phyloP scores from a whole-genome alignment of 2,113 vertebrate species.

The Panthera tigris region DNA sequence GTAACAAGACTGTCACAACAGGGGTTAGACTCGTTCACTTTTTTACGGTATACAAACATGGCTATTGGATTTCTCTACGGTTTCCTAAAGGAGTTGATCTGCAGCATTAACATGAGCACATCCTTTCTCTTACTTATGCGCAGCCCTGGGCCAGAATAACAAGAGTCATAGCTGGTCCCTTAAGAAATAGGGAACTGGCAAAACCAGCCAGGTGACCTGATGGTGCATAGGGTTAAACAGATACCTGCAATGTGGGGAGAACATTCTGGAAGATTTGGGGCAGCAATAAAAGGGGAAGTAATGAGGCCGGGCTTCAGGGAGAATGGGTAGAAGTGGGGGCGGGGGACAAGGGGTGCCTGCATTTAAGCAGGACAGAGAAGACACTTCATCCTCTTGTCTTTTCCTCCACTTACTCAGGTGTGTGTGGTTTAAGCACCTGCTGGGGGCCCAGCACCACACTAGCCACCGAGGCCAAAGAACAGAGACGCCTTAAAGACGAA shows the following conservation, averaged over 20 bases:
- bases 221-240: neutral
- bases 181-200: neutral
- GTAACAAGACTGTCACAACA: accelerated
- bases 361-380: neutral
- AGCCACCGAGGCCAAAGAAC: neutral
- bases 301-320: neutral
- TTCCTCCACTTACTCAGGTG: neutral
- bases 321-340: neutral
- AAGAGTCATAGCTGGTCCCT: neutral
- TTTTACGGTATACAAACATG: neutral
- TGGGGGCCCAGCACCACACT: accelerated
- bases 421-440: neutral
- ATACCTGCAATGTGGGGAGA: neutral
- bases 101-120: neutral
- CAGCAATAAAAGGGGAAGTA: too few species aligned
- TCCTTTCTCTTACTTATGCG: neutral
- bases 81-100: neutral
- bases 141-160: neutral
- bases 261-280: accelerated
- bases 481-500: neutral
- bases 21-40: too few species aligned
- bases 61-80: neutral
- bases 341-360: accelerated
- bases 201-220: neutral
- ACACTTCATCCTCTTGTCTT: neutral